A percentile compares a stretch with the other conserved stretches of the same genome.
Evolutionary conservation across 2,888 invertebrate species (phyloP).

Genomic region (Erannis defoliaria): DNA sequence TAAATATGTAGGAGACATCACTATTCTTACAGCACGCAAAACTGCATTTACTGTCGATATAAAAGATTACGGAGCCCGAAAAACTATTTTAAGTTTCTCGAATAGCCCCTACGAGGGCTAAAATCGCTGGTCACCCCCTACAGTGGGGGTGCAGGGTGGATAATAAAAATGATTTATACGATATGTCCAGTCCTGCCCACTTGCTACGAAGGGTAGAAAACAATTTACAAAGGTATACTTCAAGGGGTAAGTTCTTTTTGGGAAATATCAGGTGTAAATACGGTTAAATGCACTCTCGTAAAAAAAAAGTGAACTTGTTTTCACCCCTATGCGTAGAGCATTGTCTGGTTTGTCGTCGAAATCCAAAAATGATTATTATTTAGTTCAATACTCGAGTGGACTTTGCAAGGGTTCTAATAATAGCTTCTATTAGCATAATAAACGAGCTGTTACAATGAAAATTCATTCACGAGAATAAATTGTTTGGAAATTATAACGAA

Average conservation of each 20-base stretch:
- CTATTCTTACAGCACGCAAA: conserved; percentile 62
- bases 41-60: conserved; percentile 72
- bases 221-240: conserved; percentile 70
- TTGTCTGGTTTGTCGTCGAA: background rate
- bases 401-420: conserved; percentile 43
- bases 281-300: background rate
- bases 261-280: conserved; percentile 31
- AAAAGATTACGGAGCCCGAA: conserved; percentile 61
- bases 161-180: conserved; percentile 85
- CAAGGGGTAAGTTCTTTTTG: conserved; percentile 57
- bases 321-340: background rate
- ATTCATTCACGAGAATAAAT: conserved; percentile 11
- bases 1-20: conserved; percentile 39
- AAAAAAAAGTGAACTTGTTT: conserved; percentile 6
- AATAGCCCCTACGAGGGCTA: conserved; percentile 58
- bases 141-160: conserved; percentile 56
- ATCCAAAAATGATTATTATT: background rate
- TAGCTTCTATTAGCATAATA: conserved; percentile 13
- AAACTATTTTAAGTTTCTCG: conserved; percentile 74
- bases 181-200: conserved; percentile 73
- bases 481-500: conserved; percentile 20
- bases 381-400: background rate
- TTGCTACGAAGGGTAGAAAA: conserved; percentile 79
- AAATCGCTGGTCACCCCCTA: conserved; percentile 72
- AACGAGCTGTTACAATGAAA: conserved; percentile 9